Evolutionary conservation across 2,113 vertebrate genomes (phyloP).

Genomic region (Epinephelus lanceolatus): DNA sequence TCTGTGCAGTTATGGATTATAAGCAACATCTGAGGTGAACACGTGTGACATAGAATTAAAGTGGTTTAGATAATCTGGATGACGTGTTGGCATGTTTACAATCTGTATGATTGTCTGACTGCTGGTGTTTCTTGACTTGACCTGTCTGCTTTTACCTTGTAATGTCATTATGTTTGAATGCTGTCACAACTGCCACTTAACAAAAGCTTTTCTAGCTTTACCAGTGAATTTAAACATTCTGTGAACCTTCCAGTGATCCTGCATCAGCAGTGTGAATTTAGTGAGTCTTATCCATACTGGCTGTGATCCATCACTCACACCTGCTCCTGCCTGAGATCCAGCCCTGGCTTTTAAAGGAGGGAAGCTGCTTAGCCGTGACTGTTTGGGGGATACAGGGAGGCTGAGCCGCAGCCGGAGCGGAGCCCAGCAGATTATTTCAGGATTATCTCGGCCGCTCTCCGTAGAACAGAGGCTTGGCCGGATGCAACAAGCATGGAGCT

Average conservation of each 20-base stretch:
- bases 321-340: slow-evolving; percentile 14
- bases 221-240: background rate
- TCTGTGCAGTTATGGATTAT: no score
- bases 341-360: slow-evolving; percentile 10
- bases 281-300: slow-evolving; percentile 1
- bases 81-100: no score
- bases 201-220: background rate
- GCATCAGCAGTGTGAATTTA: background rate
- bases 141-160: background rate
- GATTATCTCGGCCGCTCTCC: slow-evolving; percentile 14
- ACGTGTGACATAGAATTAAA: no score
- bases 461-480: slow-evolving; percentile 17
- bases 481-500: background rate
- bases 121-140: no score
- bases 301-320: slow-evolving; percentile 7
- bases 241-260: background rate
- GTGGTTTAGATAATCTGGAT: no score
- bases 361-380: slow-evolving; percentile 14
- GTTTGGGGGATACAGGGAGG: background rate
- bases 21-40: no score
- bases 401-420: background rate
- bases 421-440: slow-evolving; percentile 29
- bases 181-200: background rate
- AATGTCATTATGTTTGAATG: background rate
- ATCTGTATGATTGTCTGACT: no score